Evolutionary conservation across 1,140 invertebrate genomes (phyloP), one percentile per base, ranked within the genome.

Genomic region (Platyscapa corneri): DNA sequence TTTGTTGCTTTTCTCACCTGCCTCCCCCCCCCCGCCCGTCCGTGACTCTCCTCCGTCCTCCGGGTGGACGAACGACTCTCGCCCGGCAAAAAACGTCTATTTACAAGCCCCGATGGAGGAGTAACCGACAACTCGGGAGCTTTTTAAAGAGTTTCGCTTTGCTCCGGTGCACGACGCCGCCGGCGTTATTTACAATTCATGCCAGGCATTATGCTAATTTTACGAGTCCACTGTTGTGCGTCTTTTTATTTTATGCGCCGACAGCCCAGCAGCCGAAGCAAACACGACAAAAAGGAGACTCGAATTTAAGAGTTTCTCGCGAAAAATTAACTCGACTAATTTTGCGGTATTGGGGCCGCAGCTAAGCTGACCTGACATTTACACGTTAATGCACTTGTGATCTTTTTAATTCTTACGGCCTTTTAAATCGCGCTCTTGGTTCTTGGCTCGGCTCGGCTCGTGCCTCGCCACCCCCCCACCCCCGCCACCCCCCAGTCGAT

Each of bases 101-200:
- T 74, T 39, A 42, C 23, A 7, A 39, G 42, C n/a, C n/a, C n/a
- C n/a, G n/a, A n/a, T n/a, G n/a, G n/a, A n/a, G n/a, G n/a, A n/a
- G 34, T 37, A 20, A 34, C 3, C 8, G 37, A 70, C 16, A 14
- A 18, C 67, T 70, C 32, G 37, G 20, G 34, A 70, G 32, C 14
- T 5, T 70, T 70, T 34, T 34, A 3, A 70, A 70, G 3, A 37
- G 0, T 34, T n/a, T n/a, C n/a, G n/a, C n/a, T n/a, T n/a, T n/a
- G n/a, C n/a, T n/a, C n/a, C n/a, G n/a, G n/a, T n/a, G n/a, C n/a
- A n/a, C n/a, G n/a, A n/a, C n/a, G n/a, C n/a, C n/a, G n/a, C n/a
- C n/a, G n/a, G n/a, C n/a, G n/a, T 74, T n/a, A 74, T 42, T 74
- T 74, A 74, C 37, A 74, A 74, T 74, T 39, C 37, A 42, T 74